A percentile compares a stretch with the other conserved stretches of the same genome.
These are phyloP conservation scores for Cyphomyrmex costatus DNA, from an alignment of 1,140 invertebrate species.

Conservation along the genomic window DNA sequence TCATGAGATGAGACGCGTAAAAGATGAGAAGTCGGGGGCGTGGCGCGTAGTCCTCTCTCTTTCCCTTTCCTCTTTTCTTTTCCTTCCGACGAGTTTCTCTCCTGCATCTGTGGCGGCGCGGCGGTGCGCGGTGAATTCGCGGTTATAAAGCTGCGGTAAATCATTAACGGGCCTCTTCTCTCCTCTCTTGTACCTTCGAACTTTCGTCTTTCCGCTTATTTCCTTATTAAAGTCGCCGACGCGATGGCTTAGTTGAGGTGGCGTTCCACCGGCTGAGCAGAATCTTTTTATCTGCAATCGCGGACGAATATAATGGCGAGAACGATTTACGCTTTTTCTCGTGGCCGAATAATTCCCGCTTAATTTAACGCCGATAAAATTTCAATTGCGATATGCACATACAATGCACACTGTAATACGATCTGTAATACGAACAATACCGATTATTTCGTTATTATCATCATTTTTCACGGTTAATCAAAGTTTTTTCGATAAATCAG, in stretches of 20 bases:
- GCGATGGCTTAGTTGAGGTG: slow-evolving; percentile 41
- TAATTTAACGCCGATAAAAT: slow-evolving; percentile 60
- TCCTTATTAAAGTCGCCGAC: slow-evolving; percentile 71
- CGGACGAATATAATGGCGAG: slow-evolving; percentile 51
- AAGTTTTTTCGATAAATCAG: not conserved
- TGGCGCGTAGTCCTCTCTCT: slow-evolving; percentile 69
- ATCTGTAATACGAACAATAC: not conserved
- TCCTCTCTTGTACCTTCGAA: slow-evolving; percentile 44
- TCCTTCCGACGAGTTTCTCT: slow-evolving; percentile 53
- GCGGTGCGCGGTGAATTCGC: slow-evolving; percentile 69
- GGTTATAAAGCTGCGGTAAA: slow-evolving; percentile 79
- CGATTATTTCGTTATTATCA: not conserved
- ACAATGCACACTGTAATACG: not conserved
- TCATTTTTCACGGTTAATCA: not conserved
- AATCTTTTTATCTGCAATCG: slow-evolving; percentile 63
- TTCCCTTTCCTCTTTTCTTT: slow-evolving; percentile 47
- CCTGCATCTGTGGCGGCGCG: slow-evolving; percentile 67
- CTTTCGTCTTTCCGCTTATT: slow-evolving; percentile 60
- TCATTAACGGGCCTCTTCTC: slow-evolving; percentile 76
- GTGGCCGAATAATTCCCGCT: slow-evolving; percentile 40
- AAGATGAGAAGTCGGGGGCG: slow-evolving; percentile 81
- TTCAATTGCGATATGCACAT: not conserved
- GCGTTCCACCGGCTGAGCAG: slow-evolving; percentile 29
- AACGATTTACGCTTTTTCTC: slow-evolving; percentile 45
- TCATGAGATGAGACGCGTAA: slow-evolving; percentile 80